Evolutionary conservation across 2,888 invertebrate genomes (phyloP).

Genomic region (Atethmia centrago): DNA sequence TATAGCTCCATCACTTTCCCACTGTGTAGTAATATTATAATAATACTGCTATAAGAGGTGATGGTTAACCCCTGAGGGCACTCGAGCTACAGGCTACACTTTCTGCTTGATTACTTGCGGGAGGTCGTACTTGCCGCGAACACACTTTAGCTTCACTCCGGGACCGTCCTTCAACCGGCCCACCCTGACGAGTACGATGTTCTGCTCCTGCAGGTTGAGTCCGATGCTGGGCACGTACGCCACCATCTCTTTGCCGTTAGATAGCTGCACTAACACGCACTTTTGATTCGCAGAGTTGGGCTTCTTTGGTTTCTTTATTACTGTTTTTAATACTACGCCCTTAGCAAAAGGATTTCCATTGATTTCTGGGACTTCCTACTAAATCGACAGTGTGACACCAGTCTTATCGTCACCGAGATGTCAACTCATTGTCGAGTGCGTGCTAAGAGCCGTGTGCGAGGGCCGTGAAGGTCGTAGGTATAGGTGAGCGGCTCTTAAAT

Average conservation of each 20-base stretch:
- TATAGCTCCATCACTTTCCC: too few species aligned
- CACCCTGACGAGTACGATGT: conserved; percentile 96
- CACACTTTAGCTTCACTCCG: conserved; percentile 98
- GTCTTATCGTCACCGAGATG: conserved; percentile 54
- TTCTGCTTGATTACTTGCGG: conserved; percentile 95
- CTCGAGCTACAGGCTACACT: conserved; percentile 68
- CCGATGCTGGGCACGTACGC: conserved; percentile 99
- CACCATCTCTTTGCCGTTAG: conserved; percentile 97
- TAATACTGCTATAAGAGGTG: too few species aligned
- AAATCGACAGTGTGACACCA: conserved; percentile 9
- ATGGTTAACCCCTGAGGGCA: too few species aligned
- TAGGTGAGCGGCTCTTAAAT: conserved; percentile 52
- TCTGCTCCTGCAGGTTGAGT: conserved; percentile 99
- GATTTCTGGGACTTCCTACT: too few species aligned
- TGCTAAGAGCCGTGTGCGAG: conserved; percentile 57
- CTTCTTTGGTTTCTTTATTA: conserved; percentile 99
- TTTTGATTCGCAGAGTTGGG: conserved; percentile 99
- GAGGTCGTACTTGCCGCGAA: conserved; percentile 98
- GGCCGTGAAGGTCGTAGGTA: conserved; percentile 63
- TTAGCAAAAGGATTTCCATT: too few species aligned
- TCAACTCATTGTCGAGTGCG: conserved; percentile 64
- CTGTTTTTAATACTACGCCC: conserved; percentile 96
- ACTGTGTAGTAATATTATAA: too few species aligned
- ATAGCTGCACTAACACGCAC: conserved; percentile 98
- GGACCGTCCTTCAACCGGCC: conserved; percentile 98